Conservation (phyloP, 2,888 invertebrate genomes). For the Coleophora flavipennella region DNA sequence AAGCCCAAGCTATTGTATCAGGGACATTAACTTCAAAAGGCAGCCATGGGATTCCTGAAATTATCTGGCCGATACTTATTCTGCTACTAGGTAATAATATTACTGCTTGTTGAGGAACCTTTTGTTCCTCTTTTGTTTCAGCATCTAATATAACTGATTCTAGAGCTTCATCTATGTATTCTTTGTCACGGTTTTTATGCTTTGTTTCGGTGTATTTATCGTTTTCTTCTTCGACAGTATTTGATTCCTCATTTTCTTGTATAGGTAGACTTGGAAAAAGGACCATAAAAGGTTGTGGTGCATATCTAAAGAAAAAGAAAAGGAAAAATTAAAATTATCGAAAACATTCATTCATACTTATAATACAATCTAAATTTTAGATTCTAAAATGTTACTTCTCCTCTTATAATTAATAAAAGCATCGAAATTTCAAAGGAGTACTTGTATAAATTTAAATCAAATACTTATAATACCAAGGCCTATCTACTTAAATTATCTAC, state of each 20-base stretch:
- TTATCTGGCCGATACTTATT: conserved; percentile 52
- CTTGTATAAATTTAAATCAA: too few relatives aligned
- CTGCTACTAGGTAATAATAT: conserved; percentile 33
- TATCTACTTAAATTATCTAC: too few relatives aligned
- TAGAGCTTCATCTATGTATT: conserved; percentile 26
- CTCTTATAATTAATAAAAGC: too few relatives aligned
- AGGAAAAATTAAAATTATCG: too few relatives aligned
- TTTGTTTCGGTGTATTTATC: conserved; percentile 11
- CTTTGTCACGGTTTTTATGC: conserved; percentile 15
- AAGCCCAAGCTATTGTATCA: conserved; percentile 63
- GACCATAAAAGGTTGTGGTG: conserved; percentile 32
- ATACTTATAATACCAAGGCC: too few relatives aligned
- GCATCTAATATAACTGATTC: conserved; percentile 46
- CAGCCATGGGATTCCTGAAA: conserved; percentile 68
- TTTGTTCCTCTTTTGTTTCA: conserved; percentile 17
- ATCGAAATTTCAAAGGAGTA: too few relatives aligned
- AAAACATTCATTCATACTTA: too few relatives aligned
- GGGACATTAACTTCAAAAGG: conserved; percentile 78
- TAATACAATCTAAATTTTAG: too few relatives aligned
- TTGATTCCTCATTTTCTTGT: conserved; percentile 11
- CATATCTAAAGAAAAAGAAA: conserved; percentile 24
- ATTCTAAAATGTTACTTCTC: too few relatives aligned
- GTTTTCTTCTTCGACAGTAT: conserved; percentile 8
- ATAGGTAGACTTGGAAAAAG: conserved; percentile 29
- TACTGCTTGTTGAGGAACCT: conserved; percentile 20